Conservation (phyloP, 2,888 invertebrate genomes). For the Melanostoma scalare region DNA sequence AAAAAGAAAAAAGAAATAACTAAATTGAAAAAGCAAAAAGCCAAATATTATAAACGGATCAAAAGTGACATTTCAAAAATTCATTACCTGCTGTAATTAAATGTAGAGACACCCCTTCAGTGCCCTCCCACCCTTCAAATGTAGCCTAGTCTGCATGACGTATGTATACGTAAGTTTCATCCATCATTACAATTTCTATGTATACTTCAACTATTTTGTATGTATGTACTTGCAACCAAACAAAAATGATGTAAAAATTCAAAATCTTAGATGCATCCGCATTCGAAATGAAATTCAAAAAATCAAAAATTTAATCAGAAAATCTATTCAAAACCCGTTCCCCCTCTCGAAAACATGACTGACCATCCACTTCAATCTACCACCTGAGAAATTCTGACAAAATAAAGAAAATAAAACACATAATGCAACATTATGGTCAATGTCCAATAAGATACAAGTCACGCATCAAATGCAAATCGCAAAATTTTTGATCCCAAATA, state of each 20-base stretch:
- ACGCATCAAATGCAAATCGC: slow-evolving; percentile 51
- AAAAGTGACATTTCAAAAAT: slow-evolving; percentile 20
- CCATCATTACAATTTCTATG: slow-evolving; percentile 18
- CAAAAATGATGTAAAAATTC: slow-evolving; percentile 41
- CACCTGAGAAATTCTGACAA: slow-evolving; percentile 38
- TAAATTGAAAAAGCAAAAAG: neutral
- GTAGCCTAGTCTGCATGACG: slow-evolving; percentile 56
- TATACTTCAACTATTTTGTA: too few relatives aligned
- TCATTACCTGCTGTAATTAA: slow-evolving; percentile 41
- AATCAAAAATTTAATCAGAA: neutral
- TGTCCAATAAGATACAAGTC: slow-evolving; percentile 47
- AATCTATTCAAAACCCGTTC: neutral
- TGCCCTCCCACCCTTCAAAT: slow-evolving; percentile 6
- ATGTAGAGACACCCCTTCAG: slow-evolving; percentile 3
- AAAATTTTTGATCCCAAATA: slow-evolving; percentile 76
- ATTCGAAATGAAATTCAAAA: slow-evolving; percentile 13
- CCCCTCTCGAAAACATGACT: slow-evolving; percentile 22
- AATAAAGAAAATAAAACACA: slow-evolving; percentile 11
- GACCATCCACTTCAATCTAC: slow-evolving; percentile 55
- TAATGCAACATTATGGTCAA: slow-evolving; percentile 40
- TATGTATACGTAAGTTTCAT: neutral
- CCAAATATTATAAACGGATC: slow-evolving; percentile 10
- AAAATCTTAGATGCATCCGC: slow-evolving; percentile 59
- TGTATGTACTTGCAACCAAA: slow-evolving; percentile 15
- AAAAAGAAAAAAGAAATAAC: neutral